phyloP scores from a whole-genome alignment of 2,888 invertebrate species.

The Morpho helenor region DNA sequence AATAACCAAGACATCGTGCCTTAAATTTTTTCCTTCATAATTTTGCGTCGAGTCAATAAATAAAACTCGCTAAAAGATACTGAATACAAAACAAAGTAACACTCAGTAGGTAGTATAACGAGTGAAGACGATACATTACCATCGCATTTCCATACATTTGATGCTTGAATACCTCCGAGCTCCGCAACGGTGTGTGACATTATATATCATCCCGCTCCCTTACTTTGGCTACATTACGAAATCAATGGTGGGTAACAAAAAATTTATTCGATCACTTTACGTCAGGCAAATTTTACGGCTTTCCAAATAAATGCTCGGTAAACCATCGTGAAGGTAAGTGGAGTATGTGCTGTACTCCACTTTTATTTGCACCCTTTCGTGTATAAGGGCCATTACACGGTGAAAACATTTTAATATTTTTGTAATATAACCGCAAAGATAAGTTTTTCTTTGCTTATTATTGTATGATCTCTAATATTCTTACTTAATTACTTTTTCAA shows the following conservation, averaged over 20 bases:
- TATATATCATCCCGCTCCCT: slow-evolving; percentile 36
- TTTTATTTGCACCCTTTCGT: slow-evolving; percentile 9
- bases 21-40: not conserved
- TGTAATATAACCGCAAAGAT: too few relatives aligned
- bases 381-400: slow-evolving; percentile 1
- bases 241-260: slow-evolving; percentile 12
- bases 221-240: slow-evolving; percentile 19
- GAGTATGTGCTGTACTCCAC: slow-evolving; percentile 5
- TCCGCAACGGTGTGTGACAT: slow-evolving; percentile 53
- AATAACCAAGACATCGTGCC: too few relatives aligned
- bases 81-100: slow-evolving; percentile 48
- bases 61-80: slow-evolving; percentile 44
- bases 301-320: slow-evolving; percentile 8
- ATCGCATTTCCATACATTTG: slow-evolving; percentile 69
- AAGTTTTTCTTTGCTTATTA: too few relatives aligned
- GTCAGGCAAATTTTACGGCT: slow-evolving; percentile 7
- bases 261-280: slow-evolving; percentile 8
- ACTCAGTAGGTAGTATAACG: slow-evolving; percentile 44
- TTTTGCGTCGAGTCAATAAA: slow-evolving; percentile 33
- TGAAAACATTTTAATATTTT: slow-evolving; percentile 1
- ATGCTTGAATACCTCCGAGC: slow-evolving; percentile 38
- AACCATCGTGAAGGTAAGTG: not conserved
- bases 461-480: too few relatives aligned
- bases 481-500: too few relatives aligned
- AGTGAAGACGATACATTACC: slow-evolving; percentile 66